Base-by-base conservation (phyloP, 1,140 invertebrate species). In the Micrasema longulum region DNA sequence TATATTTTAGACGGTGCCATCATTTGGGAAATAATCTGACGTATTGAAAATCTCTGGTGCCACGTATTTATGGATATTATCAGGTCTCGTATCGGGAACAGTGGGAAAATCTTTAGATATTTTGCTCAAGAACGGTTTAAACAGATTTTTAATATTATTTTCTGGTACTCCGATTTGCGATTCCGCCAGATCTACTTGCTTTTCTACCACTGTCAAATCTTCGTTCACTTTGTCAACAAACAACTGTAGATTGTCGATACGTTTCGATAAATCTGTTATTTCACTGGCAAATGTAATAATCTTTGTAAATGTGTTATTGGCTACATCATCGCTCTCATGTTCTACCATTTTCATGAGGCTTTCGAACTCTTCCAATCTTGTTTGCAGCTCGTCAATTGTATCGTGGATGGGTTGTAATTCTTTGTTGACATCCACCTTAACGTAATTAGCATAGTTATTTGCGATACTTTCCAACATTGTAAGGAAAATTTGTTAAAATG, bases 321-420 rank as follows among this genome's bases (percentile, higher is more conserved):
- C 77, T 55, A 81, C 83, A 23, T 84, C 80, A 53, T 77, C 78
- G 41, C 83, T 82, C 65, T 83, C 83, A 62, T 77, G 64, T 76
- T 84, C 81, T 16, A 86, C 79, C 77, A 86, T 84, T 76, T 85
- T 81, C 22, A 86, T 72, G 1, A 86, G 80, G 77, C 82, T 85
- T 6, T 80, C 79, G 62, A 86, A 77, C 77, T 86, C 85, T 77
- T 86, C 85, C 6, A 86, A 76, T 73, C 85, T 80, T 20, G 84
- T 86, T 45, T 86, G 77, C 82, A 86, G 85, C 69, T 85, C 85
- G 68, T 86, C 85, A 43, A 86, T 82, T 48, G 83, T 79, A 79
- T 85, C 80, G 79, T 85, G 84, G 18, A 85, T 77, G 12, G 80
- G 82, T 78, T 84, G 79, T 64, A 85, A 81, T 76, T 80, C 81